Conservation (phyloP, 2,797 vertebrate species). For the Glossophaga mutica region DNA sequence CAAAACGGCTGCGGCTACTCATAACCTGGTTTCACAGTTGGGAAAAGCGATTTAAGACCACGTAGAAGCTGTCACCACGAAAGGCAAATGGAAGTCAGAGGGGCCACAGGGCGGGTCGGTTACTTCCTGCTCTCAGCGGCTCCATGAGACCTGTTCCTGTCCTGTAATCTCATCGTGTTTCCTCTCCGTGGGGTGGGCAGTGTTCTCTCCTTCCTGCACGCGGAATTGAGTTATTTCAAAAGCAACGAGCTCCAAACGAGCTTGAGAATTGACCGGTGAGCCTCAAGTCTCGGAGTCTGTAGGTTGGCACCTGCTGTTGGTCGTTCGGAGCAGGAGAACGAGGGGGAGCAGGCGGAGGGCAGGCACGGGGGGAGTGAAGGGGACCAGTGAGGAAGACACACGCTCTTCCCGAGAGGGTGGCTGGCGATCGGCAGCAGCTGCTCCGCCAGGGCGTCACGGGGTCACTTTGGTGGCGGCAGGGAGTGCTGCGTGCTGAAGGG, state of each 20-base stretch:
- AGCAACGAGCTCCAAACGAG: background rate
- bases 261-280: background rate
- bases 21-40: background rate
- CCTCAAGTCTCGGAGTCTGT: background rate
- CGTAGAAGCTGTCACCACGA: background rate
- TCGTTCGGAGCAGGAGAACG: background rate
- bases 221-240: constrained; percentile 4
- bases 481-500: background rate
- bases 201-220: background rate
- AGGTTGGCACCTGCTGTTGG: background rate
- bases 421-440: background rate
- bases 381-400: background rate
- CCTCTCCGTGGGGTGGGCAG: background rate
- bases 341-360: background rate
- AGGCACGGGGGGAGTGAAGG: background rate
- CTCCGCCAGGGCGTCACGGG: background rate
- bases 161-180: background rate
- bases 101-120: too few relatives aligned
- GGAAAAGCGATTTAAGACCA: background rate
- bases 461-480: background rate
- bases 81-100: background rate
- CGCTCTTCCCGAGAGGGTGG: background rate
- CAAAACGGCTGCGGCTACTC: background rate
- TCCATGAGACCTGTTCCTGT: background rate
- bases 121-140: background rate